phyloP scores from a whole-genome alignment of 2,113 vertebrate genomes.

The Circaetus gallicus region DNA sequence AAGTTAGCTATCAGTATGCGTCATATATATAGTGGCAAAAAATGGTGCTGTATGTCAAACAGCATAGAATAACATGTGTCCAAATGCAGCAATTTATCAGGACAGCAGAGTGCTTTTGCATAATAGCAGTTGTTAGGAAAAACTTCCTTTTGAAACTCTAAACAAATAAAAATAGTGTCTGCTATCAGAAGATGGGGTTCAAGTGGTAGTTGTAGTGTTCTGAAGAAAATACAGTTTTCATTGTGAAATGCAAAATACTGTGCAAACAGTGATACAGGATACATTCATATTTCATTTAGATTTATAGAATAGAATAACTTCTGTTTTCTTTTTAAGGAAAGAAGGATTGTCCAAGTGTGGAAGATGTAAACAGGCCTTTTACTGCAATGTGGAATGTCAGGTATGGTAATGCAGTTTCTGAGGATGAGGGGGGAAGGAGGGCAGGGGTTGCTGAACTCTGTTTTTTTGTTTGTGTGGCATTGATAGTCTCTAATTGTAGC shows the following conservation, averaged over 20 bases:
- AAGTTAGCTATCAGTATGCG: neutral
- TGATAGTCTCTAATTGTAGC: neutral
- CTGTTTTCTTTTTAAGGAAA: conserved; percentile 80
- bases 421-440: neutral
- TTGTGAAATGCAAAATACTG: neutral
- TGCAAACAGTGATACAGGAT: neutral
- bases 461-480: neutral
- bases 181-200: neutral
- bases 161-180: neutral
- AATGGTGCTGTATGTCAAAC: neutral
- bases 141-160: neutral
- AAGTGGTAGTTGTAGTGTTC: neutral
- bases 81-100: neutral
- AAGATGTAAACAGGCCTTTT: conserved; percentile 94
- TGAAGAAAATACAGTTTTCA: neutral
- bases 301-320: neutral
- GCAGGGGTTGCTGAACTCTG: neutral
- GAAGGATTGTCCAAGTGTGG: conserved; percentile 91
- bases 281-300: neutral
- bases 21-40: neutral
- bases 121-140: neutral
- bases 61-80: neutral
- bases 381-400: conserved; percentile 94
- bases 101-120: neutral
- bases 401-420: conserved; percentile 63